These are phyloP conservation scores for Bos indicus DNA, from an alignment of 2,113 vertebrate species.

Conservation along the genomic window DNA sequence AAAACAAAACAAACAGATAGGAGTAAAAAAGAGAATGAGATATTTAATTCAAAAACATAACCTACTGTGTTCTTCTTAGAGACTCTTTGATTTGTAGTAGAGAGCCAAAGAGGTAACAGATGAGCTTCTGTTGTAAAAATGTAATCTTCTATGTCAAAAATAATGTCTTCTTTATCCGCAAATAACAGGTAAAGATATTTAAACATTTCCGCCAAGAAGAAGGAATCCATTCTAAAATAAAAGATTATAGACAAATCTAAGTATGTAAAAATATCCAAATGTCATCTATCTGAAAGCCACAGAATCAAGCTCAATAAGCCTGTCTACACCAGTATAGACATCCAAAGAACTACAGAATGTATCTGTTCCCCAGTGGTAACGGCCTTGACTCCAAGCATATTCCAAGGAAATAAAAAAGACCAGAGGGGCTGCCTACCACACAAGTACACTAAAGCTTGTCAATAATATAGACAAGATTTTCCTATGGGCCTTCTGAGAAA, in stretches of 20 bases:
- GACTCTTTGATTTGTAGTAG: slow-evolving; percentile 85
- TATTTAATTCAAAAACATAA: slow-evolving; percentile 26
- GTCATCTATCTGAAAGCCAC: background rate
- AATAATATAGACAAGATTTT: background rate
- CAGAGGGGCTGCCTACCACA: background rate
- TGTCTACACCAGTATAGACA: background rate
- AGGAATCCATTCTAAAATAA: slow-evolving; percentile 94
- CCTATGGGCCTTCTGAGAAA: background rate
- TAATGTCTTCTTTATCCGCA: slow-evolving; percentile 92
- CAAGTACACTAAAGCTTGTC: background rate
- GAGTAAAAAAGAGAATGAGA: background rate
- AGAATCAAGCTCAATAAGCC: background rate
- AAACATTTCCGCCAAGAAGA: slow-evolving; percentile 99
- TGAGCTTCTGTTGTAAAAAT: slow-evolving; percentile 99
- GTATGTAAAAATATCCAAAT: slow-evolving; percentile 19
- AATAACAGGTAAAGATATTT: slow-evolving; percentile 98
- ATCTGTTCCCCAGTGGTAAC: background rate
- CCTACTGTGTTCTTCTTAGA: slow-evolving; percentile 83
- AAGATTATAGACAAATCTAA: slow-evolving; percentile 40
- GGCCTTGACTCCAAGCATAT: background rate
- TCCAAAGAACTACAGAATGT: background rate
- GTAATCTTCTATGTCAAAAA: slow-evolving; percentile 97
- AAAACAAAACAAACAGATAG: background rate
- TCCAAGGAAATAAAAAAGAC: background rate
- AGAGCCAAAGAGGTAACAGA: slow-evolving; percentile 95